Evolutionary conservation across 2,888 invertebrate genomes (phyloP).

Genomic region (Oeneis ivallda): DNA sequence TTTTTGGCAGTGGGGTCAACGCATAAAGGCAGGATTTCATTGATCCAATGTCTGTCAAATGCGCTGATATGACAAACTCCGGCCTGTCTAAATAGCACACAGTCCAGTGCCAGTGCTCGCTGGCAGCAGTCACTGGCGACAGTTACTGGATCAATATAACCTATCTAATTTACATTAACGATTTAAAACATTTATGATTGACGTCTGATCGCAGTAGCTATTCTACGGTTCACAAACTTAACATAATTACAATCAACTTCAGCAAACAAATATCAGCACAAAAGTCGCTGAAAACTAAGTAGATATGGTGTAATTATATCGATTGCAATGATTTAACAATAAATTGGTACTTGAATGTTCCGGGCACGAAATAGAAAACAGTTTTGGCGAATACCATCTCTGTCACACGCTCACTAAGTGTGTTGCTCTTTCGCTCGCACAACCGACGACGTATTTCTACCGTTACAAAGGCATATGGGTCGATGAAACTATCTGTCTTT

Average conservation of each 20-base stretch:
- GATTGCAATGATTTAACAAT: neutral
- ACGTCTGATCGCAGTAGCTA: neutral
- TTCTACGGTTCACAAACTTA: neutral
- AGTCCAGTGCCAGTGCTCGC: too few relatives aligned
- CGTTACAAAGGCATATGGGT: too few relatives aligned
- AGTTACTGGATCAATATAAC: neutral
- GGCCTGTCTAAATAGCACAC: too few relatives aligned
- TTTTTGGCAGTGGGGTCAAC: too few relatives aligned
- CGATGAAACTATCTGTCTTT: too few relatives aligned
- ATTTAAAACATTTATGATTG: neutral
- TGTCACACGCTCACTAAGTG: neutral
- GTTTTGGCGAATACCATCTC: neutral
- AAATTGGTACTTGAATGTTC: neutral
- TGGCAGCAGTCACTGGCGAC: neutral
- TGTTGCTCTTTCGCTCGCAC: neutral
- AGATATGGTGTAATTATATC: neutral
- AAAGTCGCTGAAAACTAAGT: conserved; percentile 3
- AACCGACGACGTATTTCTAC: neutral
- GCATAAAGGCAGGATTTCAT: too few relatives aligned
- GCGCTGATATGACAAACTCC: too few relatives aligned
- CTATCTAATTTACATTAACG: neutral
- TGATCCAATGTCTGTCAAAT: too few relatives aligned
- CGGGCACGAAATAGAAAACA: neutral
- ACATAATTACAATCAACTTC: conserved; percentile 2
- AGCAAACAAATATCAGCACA: neutral